Base-by-base conservation (phyloP, 2,888 invertebrate species). In the Phrixothrix hirtus region DNA sequence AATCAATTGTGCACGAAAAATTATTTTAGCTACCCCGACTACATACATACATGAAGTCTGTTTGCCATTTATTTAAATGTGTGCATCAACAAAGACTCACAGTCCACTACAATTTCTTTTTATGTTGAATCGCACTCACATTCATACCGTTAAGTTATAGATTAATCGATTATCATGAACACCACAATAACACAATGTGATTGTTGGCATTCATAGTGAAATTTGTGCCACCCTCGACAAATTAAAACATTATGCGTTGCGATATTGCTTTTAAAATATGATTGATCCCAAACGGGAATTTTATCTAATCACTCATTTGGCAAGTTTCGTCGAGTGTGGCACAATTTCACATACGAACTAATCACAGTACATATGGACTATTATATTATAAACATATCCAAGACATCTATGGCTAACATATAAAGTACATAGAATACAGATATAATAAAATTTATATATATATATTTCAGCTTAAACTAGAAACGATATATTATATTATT, bases 101-200 rank as follows among this genome's bases (percentile, higher is more conserved):
- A 14, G 2, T 13, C 13, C 38, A 1, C 38, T 44, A 32, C 17
- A 37, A 35, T 37, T 50, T 54, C 58, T 57, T n/a, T n/a, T n/a
- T n/a, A n/a, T n/a, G n/a, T n/a, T n/a, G n/a, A n/a, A n/a, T n/a
- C n/a, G n/a, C 43, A 47, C 50, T 43, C 47, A 41, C 59, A 52
- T 48, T 52, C 57, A 58, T 64, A 70, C 67, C 63, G 60, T 64
- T 67, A 65, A 70, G 68, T 67, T 66, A 69, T 70, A 70, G 70
- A 73, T 70, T 65, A 72, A 68, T 72, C 69, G 65, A 71, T 70
- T 70, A 64, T 66, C 63, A 67, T 72, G 72, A 75, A 76, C 75
- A 75, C 75, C 73, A 73, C 71, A 69, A 70, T 74, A 73, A 75
- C 73, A 73, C 72, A 72, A 67, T 72, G 75, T 74, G 75, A 75